A percentile compares a stretch with the other conserved stretches of the same genome.
phyloP scores from a whole-genome alignment of 2,797 vertebrate genomes.

The Enteromius trimaculatus region DNA sequence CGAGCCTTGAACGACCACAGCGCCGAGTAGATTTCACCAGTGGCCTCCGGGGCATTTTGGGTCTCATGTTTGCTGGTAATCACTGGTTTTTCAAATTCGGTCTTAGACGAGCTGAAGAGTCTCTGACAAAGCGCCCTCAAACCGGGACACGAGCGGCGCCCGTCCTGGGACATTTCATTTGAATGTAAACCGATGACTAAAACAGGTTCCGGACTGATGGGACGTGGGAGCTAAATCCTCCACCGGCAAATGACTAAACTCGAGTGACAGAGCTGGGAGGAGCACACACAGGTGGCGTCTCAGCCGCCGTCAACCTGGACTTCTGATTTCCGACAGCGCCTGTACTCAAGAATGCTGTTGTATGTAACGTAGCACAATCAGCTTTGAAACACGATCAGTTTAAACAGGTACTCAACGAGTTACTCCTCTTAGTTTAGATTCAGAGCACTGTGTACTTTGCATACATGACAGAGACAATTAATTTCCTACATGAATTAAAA shows the following conservation, averaged over 20 bases:
- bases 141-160: constrained; percentile 12
- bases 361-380: not conserved
- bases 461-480: not conserved
- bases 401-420: not conserved
- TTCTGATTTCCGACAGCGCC: not conserved
- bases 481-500: not conserved
- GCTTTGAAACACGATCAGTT: not conserved
- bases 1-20: constrained; percentile 70
- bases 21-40: constrained; percentile 56
- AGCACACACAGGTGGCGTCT: not conserved
- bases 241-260: not conserved
- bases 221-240: not conserved
- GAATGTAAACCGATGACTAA: not conserved
- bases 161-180: constrained; percentile 30
- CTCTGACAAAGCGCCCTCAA: not conserved
- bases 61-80: not conserved
- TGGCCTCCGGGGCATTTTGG: not conserved
- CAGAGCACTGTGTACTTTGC: not conserved
- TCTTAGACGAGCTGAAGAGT: not conserved
- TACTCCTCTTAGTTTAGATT: not conserved
- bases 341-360: not conserved
- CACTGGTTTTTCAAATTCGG: not conserved
- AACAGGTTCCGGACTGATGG: not conserved
- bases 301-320: not conserved
- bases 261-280: constrained; percentile 15